Base-by-base conservation (phyloP, 2,888 invertebrate species). In the Drosophila neotestacea region DNA sequence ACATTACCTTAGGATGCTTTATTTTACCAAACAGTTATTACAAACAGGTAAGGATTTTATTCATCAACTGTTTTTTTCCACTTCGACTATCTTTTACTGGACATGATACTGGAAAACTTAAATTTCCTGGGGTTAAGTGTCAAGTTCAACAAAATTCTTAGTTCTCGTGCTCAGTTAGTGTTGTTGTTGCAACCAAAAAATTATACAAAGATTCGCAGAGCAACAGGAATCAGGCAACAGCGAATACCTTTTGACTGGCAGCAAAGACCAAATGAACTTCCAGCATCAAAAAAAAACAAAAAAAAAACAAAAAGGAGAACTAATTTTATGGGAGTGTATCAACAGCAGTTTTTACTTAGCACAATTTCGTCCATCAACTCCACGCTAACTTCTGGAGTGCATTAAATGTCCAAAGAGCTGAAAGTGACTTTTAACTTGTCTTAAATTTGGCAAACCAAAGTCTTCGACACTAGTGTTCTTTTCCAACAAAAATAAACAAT, bases 1-100 rank as follows among this genome's bases (percentile, higher is more conserved):
- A 59, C 70, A 66, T 78, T 77, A 78, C 80, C 77, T 81, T 77
- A 77, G 73, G 64, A 69, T 59, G 70, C 66, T 77, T 79, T 38
- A 34, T 22, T 13, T 13, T 10, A 13, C 5, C 2, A 13, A 32
- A 47, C 9, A 9, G 38, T 30, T 39, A 46, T 61, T 46, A 52
- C 47, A 46, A n/a, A 34, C 51, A 27, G 27, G 32, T 42, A 27
- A 60, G 50, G 4, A 42, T 10, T 22, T 22, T 3, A 22, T 22
- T 22, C 16, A 16, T 16, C n/a, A n/a, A n/a, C 27, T 27, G 16
- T 27, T 9, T 16, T 38, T 38, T 38, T n/a, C 11, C 10, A 10
- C 22, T 6, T 27, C 32, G 2, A 32, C 2, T 32, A 32, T 3
- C 16, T 16, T 16, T 1, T 22, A 32, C 32, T 32, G 9, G 32